These are phyloP conservation scores for Oxygymnocypris stewartii DNA, from an alignment of 2,113 vertebrate species.

Conservation along the genomic window DNA sequence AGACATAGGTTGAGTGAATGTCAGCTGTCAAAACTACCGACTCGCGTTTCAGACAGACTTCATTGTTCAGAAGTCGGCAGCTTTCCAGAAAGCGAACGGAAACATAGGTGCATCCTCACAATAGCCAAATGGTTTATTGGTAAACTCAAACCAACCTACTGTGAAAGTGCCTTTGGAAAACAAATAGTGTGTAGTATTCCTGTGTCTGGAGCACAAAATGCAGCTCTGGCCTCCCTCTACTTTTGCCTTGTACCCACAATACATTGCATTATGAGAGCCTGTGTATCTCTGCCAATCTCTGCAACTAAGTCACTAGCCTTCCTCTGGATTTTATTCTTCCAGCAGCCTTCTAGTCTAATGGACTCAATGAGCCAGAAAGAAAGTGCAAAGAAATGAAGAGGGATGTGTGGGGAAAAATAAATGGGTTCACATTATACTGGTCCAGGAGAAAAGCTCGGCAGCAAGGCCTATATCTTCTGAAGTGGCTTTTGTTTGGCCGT, in stretches of 20 bases:
- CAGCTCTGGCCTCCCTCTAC: slow-evolving; percentile 47
- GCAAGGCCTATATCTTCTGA: slow-evolving; percentile 84
- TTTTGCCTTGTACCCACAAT: slow-evolving; percentile 56
- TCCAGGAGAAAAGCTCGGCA: slow-evolving; percentile 75
- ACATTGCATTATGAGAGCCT: slow-evolving; percentile 64
- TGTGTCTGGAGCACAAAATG: slow-evolving; percentile 38
- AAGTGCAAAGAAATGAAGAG: slow-evolving; percentile 73
- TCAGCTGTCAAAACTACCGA: background rate
- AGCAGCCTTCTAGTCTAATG: slow-evolving; percentile 73
- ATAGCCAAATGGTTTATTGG: slow-evolving; percentile 16
- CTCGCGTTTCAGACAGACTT: background rate
- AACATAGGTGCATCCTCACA: background rate
- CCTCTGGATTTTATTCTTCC: slow-evolving; percentile 74
- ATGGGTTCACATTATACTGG: slow-evolving; percentile 79
- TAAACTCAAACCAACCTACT: slow-evolving; percentile 39
- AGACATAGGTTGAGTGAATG: background rate
- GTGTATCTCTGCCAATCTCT: slow-evolving; percentile 64
- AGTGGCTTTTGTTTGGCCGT: slow-evolving; percentile 88
- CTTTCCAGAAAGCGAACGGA: background rate
- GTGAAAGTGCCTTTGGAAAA: slow-evolving; percentile 15
- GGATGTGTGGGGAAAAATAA: slow-evolving; percentile 78
- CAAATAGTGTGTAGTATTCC: slow-evolving; percentile 42
- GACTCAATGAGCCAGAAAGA: slow-evolving; percentile 85
- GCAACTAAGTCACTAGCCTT: slow-evolving; percentile 62
- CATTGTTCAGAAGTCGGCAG: slow-evolving; percentile 4